Evolutionary conservation across 2,888 invertebrate genomes (phyloP).

Genomic region (Pegoplata infirma): DNA sequence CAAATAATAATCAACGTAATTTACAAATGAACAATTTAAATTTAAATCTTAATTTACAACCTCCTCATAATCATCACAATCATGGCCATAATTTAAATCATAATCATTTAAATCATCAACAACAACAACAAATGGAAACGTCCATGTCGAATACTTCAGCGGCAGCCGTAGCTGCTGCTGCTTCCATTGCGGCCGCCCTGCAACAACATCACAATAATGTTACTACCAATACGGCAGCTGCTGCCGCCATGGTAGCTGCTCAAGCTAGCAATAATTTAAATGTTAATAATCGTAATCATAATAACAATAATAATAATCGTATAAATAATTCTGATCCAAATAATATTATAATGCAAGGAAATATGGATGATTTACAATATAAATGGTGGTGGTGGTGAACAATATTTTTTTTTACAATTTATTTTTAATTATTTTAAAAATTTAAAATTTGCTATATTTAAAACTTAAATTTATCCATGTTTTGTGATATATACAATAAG

Average conservation of each 20-base stretch:
- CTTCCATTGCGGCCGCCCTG: constrained; percentile 77
- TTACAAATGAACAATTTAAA: constrained; percentile 75
- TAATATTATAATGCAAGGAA: constrained; percentile 76
- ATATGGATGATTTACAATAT: constrained; percentile 76
- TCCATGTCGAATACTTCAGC: constrained; percentile 75
- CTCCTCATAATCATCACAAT: constrained; percentile 68
- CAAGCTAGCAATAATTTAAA: constrained; percentile 75
- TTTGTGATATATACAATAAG: constrained; percentile 60
- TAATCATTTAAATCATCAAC: constrained; percentile 67
- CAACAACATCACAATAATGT: constrained; percentile 62
- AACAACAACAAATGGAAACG: constrained; percentile 65
- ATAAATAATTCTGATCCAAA: constrained; percentile 70
- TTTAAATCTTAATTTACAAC: constrained; percentile 70
- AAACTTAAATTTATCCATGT: constrained; percentile 52
- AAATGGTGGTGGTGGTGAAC: constrained; percentile 77
- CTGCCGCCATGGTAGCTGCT: constrained; percentile 80
- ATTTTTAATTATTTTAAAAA: not conserved
- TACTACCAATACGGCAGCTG: constrained; percentile 80
- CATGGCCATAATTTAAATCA: constrained; percentile 75
- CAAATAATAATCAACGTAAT: constrained; percentile 69
- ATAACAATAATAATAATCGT: constrained; percentile 61
- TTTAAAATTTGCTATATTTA: constrained; percentile 25
- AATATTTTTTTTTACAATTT: constrained; percentile 30
- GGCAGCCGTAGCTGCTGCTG: constrained; percentile 80
- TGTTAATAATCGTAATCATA: constrained; percentile 62